Conservation (phyloP, 2,797 vertebrate genomes). For the Characodon lateralis region DNA sequence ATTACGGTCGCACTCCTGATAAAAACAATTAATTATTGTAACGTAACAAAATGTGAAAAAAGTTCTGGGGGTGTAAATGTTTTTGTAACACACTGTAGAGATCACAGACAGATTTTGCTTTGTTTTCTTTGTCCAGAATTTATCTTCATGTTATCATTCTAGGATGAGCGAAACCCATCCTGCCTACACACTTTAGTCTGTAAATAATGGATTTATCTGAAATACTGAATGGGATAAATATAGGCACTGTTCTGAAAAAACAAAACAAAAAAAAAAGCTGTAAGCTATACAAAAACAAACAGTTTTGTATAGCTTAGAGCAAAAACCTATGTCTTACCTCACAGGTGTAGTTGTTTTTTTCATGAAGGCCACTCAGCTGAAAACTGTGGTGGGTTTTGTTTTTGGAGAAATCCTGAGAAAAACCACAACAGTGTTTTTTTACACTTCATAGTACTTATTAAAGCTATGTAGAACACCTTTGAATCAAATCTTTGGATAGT, state of each 20-base stretch:
- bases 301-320: too few relatives aligned
- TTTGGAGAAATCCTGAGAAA: slow-evolving; percentile 55
- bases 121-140: too few relatives aligned
- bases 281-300: background rate
- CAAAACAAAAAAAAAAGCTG: background rate
- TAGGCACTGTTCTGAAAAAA: background rate
- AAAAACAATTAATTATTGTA: background rate
- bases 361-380: slow-evolving; percentile 65
- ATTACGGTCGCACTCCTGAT: background rate
- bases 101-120: background rate
- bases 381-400: slow-evolving; percentile 78
- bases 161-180: background rate
- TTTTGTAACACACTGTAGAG: background rate
- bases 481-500: background rate
- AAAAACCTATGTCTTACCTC: slow-evolving; percentile 64
- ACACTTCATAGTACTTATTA: background rate
- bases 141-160: too few relatives aligned
- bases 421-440: background rate
- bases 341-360: slow-evolving; percentile 79
- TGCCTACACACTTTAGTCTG: background rate
- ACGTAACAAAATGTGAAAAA: background rate
- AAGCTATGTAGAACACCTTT: background rate
- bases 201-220: background rate
- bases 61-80: background rate
- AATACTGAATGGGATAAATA: background rate